Evolutionary conservation across 2,888 invertebrate species (phyloP).

Genomic region (Rotaria sp.): DNA sequence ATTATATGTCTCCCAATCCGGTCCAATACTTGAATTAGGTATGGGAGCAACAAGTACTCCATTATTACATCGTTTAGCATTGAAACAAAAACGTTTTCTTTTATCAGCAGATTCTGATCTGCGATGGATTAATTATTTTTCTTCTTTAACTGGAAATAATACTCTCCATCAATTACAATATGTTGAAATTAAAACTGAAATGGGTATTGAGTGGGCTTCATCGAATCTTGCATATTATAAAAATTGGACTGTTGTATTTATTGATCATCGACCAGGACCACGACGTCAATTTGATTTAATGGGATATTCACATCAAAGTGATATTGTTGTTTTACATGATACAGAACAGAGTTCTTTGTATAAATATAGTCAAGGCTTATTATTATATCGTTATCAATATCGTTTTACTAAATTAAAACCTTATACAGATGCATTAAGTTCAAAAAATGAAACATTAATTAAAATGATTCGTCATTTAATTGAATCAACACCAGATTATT

Average conservation of each 20-base stretch:
- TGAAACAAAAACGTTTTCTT: neutral
- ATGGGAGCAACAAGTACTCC: neutral
- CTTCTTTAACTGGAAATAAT: neutral
- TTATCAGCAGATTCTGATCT: neutral
- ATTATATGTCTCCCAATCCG: neutral
- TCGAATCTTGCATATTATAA: neutral
- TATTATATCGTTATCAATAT: neutral
- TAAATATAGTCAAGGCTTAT: neutral
- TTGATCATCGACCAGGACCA: neutral
- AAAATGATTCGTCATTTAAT: neutral
- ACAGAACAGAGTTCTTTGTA: neutral
- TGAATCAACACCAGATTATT: neutral
- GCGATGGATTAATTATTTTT: neutral
- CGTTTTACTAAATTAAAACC: neutral
- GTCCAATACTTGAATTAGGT: neutral
- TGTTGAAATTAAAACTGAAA: neutral
- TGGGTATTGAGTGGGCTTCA: neutral
- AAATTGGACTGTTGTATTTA: neutral
- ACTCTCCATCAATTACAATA: neutral
- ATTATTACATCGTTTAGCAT: neutral
- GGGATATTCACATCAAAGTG: neutral
- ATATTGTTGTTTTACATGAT: neutral
- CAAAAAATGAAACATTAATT: neutral
- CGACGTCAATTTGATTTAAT: constrained; percentile 15
- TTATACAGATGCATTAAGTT: constrained; percentile 3